Evolutionary conservation across 1,140 invertebrate genomes (phyloP), one percentile per base, ranked within the genome.

Genomic region (Halyomorpha halys): DNA sequence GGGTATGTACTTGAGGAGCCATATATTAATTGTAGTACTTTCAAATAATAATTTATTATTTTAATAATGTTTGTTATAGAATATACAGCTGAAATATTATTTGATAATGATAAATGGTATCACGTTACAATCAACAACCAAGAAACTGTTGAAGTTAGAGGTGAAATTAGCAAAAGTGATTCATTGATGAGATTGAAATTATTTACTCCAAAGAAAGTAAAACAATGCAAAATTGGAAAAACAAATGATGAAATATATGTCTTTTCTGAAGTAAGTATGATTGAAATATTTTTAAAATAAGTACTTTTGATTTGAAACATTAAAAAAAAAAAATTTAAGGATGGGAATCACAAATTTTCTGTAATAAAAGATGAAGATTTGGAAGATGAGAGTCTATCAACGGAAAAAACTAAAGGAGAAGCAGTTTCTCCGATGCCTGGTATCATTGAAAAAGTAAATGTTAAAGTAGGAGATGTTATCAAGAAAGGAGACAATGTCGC

Each of bases 361-460:
- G 1, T 51, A 19, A 18, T 44, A 13, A 14, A 25, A 15, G 47
- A 44, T 6, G 11, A 44, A 44, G n/a, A 21, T 39, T 60, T 25
- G n/a, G 21, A 60, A 19, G 30, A 39, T 11, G 15, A n/a, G 16
- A 14, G 16, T 9, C 1, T 39, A 53, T 13, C 13, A 13, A 16
- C 34, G 14, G 60, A 11, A 5, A 54, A 25, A 11, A 47, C 5
- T 59, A 15, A 72, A 14, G 78, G 78, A 65, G 82, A 79, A 65
- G 86, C 88, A 3, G 73, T 86, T 16, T 89, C 94, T 23, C 95
- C 97, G 8, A 98, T 98, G 84, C 95, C 96, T 0, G 97, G 97
- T 16, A 84, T 97, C 16, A 78, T 99, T 19, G 94, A 98, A 68
- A 94, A 93, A 76, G 77, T 99, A 44, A 78, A 90, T 19, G 91